Evolutionary conservation across 2,888 invertebrate species (phyloP), one percentile per base, ranked within the genome.

Genomic region (Cosmorhoe ocellata): DNA sequence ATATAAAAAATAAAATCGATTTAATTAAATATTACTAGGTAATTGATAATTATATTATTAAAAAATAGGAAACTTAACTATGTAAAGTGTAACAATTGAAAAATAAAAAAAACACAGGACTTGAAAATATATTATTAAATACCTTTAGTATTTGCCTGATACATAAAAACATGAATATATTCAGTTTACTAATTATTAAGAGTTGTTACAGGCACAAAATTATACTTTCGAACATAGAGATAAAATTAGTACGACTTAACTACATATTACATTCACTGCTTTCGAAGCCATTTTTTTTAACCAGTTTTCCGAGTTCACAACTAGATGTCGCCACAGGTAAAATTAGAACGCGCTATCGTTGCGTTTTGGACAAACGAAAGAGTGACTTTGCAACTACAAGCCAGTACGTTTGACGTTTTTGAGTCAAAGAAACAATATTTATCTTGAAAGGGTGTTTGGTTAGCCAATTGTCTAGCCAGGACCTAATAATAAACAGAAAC

Each of bases 351-450:
- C 50, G 50, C 44, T 50, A 24, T 30, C 52, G 39, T 28, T 39
- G 43, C 48, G 50, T 44, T 51, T 31, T 24, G 13, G 13, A 5
- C 8, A 11, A 28, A 22, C 7, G 5, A 14, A 22, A 2, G 27
- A 2, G 4, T 1, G 5, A 11, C 41, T 18, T 2, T 8, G 33
- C 4, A 13, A 18, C n/a, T 12, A 30, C 5, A 0, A n/a, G 0
- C 7, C 2, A 2, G 0, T 5, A 38, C 46, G 28, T 33, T 39
- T 39, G 46, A 39, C 46, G n/a, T 27, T 27, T 38, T 14, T 14
- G 11, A 6, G 28, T 38, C 26, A 18, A 38, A 42, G 50, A 51
- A 44, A 44, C 44, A 51, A 51, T 44, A 51, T 51, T 51, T 51
- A 40, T 51, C 43, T 43, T 44, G 50, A 18, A 51, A 48, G 31